These are phyloP conservation scores for Axinella damicornis DNA, from an alignment of 37 sponge, comb jelly and placozoan species.

Conservation along the genomic window DNA sequence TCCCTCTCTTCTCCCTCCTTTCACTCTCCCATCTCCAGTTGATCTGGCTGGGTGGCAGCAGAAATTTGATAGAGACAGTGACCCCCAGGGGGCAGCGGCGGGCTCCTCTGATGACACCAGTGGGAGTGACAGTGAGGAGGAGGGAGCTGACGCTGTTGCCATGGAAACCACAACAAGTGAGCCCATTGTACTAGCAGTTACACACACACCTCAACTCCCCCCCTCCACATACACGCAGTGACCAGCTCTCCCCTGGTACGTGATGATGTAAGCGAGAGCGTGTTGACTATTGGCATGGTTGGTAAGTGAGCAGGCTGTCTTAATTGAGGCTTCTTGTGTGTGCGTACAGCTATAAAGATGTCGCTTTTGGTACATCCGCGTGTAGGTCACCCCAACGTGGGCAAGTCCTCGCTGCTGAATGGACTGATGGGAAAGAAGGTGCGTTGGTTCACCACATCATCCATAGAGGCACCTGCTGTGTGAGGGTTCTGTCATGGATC, in stretches of 20 bases:
- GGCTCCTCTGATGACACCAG: background rate
- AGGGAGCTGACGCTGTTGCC: background rate
- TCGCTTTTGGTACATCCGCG: too few species aligned
- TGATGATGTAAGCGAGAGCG: constrained; percentile 33
- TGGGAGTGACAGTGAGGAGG: constrained; percentile 8
- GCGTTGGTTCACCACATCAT: background rate
- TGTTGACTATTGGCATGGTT: constrained; percentile 93
- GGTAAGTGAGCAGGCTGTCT: constrained; percentile 69
- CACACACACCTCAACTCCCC: too few species aligned
- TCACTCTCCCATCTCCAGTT: constrained; percentile 18
- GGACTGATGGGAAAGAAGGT: constrained; percentile 94
- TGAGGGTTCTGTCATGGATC: background rate
- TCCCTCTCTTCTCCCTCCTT: background rate
- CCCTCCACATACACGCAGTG: background rate
- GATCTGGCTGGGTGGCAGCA: constrained; percentile 55
- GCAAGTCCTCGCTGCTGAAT: constrained; percentile 96
- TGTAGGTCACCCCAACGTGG: constrained; percentile 97
- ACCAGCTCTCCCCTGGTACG: background rate
- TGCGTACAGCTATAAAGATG: background rate
- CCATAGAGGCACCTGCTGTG: too few species aligned
- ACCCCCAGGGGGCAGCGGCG: background rate
- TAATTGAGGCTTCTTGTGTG: background rate
- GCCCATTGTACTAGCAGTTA: background rate
- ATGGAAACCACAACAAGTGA: constrained; percentile 2
- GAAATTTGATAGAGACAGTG: constrained; percentile 1